These are phyloP conservation scores for Amphiura filiformis DNA, from an alignment of 35 echinoderm and acorn worm species.

Conservation along the genomic window DNA sequence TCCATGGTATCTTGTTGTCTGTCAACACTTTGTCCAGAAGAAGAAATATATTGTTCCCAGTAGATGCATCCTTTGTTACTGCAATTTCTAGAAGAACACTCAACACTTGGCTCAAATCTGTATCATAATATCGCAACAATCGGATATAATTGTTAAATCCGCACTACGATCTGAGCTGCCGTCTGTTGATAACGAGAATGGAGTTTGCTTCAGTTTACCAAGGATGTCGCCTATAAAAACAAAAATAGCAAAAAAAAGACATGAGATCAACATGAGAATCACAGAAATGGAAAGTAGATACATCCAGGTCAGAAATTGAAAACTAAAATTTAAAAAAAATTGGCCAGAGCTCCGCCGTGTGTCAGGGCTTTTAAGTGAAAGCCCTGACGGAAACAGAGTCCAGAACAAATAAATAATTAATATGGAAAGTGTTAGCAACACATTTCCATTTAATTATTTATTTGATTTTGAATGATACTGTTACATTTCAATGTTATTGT, in stretches of 20 bases:
- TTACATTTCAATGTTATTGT: too few relatives aligned
- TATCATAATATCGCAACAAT: slow-evolving; percentile 43
- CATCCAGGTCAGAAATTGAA: slow-evolving; percentile 25
- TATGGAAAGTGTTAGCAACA: too few relatives aligned
- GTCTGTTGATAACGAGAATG: slow-evolving; percentile 57
- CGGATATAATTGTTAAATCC: slow-evolving; percentile 52
- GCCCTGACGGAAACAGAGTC: too few relatives aligned
- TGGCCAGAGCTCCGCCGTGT: not conserved
- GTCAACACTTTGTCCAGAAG: slow-evolving; percentile 48
- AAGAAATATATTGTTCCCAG: slow-evolving; percentile 55
- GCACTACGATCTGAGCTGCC: slow-evolving; percentile 56
- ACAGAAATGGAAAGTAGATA: slow-evolving; percentile 27
- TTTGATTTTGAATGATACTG: too few relatives aligned
- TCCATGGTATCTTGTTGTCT: slow-evolving; percentile 52
- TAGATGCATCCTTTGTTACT: slow-evolving; percentile 31
- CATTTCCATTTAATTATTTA: too few relatives aligned
- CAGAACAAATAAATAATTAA: too few relatives aligned
- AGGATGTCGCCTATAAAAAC: slow-evolving; percentile 43
- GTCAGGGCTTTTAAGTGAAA: too few relatives aligned
- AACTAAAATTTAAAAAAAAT: not conserved
- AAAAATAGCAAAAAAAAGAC: slow-evolving; percentile 21
- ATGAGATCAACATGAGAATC: slow-evolving; percentile 5
- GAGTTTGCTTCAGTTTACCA: slow-evolving; percentile 22
- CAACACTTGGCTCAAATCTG: slow-evolving; percentile 15
- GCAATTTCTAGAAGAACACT: slow-evolving; percentile 37